Evolutionary conservation across 2,797 vertebrate genomes (phyloP).

Genomic region (Botia almorhae): DNA sequence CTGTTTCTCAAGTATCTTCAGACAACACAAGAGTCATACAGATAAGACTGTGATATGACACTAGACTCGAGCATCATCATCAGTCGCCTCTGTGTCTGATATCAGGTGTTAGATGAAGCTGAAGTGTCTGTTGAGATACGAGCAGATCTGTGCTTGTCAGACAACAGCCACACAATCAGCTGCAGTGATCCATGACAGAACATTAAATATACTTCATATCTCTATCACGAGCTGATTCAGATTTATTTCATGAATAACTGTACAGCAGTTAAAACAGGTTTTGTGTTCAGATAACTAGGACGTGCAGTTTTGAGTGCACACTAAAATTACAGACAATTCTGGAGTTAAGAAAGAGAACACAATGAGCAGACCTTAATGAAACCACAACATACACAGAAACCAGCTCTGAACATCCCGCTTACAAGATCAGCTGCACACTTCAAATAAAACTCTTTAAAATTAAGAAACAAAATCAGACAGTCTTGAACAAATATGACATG

Average conservation of each 20-base stretch:
- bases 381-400: background rate
- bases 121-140: constrained; percentile 34
- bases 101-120: constrained; percentile 39
- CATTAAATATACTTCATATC: background rate
- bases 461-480: background rate
- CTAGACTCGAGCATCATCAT: constrained; percentile 38
- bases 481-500: no score
- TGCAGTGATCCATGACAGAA: background rate
- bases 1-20: background rate
- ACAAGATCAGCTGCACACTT: background rate
- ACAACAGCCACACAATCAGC: background rate
- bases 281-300: background rate
- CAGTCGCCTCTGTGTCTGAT: constrained; percentile 45
- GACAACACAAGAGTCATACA: background rate
- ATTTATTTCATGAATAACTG: background rate
- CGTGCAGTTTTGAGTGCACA: background rate
- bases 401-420: background rate
- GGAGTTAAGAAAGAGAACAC: background rate
- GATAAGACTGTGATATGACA: constrained; percentile 16
- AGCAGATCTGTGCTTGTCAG: no score
- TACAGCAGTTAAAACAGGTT: no score
- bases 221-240: background rate
- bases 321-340: background rate
- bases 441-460: background rate
- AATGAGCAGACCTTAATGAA: background rate